Base-by-base conservation (phyloP, 2,888 invertebrate genomes). In the Apamea epomidion region DNA sequence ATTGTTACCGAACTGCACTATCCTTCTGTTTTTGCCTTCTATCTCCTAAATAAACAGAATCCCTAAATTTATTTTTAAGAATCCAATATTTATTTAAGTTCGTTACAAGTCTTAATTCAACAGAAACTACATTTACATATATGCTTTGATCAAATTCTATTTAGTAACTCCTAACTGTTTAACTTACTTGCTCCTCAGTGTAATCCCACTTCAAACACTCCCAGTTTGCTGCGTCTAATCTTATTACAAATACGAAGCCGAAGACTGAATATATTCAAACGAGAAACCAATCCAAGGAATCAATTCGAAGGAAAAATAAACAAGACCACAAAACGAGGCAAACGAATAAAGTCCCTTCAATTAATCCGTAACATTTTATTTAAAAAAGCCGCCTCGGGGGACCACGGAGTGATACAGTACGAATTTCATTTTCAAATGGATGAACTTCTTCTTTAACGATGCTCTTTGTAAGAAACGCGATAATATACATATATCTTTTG, bases 351-450 rank as follows among this genome's bases (percentile, higher is more conserved):
- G 42, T 54, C 74, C 42, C 70, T 84, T 83, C 80, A 87, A 88
- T 91, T 87, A 89, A 89, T 89, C 82, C 79, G 74, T 79, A 81
- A 77, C 87, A 84, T 80, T 87, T 87, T 86, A 80, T 83, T 83
- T 62, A 45, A 69, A 73, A 72, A 81, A 73, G 32, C 74, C 68
- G 76, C 12, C 70, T 83, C 75, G 32, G 64, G 68, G 77, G 74
- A 83, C 85, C 86, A 76, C 80, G 76, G 80, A 87, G 82, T 81
- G 68, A 80, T 83, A 88, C 87, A 84, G 82, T 84, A 74, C 85
- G 62, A 88, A 90, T 92, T 91, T 90, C 86, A 89, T 88, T 89
- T 90, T 90, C 84, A 90, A 91, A 84, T 90, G 83, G 76, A 80
- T 74, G 78, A 82, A 88, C 87, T 85, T 90, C 83, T 83, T 75